Evolutionary conservation across 2,888 invertebrate species (phyloP).

Genomic region (Prosapia bicincta): DNA sequence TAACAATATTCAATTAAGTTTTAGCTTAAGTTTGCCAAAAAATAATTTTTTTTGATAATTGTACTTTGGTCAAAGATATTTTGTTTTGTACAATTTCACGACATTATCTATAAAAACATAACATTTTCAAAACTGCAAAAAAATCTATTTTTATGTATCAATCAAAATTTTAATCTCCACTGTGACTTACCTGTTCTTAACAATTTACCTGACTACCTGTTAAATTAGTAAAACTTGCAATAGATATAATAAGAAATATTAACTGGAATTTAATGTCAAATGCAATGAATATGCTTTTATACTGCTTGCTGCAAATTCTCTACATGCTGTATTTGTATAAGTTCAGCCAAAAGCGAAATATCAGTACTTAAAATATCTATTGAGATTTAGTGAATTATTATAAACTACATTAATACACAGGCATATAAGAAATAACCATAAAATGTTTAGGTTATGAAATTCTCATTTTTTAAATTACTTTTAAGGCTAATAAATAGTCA

Average conservation of each 20-base stretch:
- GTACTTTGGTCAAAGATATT: too few relatives aligned
- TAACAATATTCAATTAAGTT: too few relatives aligned
- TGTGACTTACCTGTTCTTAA: too few relatives aligned
- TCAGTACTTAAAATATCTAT: background rate
- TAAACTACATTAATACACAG: background rate
- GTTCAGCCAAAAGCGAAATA: background rate
- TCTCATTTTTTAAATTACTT: background rate
- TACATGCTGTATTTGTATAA: background rate
- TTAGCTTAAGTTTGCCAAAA: too few relatives aligned
- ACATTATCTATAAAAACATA: too few relatives aligned
- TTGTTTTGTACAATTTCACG: too few relatives aligned
- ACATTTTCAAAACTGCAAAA: too few relatives aligned
- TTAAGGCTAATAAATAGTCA: too few relatives aligned
- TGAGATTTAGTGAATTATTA: background rate
- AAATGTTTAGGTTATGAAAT: background rate
- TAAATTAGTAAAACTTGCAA: background rate
- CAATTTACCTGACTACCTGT: too few relatives aligned
- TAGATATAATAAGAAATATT: background rate
- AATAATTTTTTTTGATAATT: too few relatives aligned
- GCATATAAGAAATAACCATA: background rate
- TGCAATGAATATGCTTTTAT: background rate
- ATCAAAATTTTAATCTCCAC: too few relatives aligned
- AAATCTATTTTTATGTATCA: too few relatives aligned
- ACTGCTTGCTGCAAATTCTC: background rate
- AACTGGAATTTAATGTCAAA: background rate